Evolutionary conservation across 1,140 invertebrate species (phyloP), one percentile per base, ranked within the genome.

Genomic region (Neuroterus valhalla): DNA sequence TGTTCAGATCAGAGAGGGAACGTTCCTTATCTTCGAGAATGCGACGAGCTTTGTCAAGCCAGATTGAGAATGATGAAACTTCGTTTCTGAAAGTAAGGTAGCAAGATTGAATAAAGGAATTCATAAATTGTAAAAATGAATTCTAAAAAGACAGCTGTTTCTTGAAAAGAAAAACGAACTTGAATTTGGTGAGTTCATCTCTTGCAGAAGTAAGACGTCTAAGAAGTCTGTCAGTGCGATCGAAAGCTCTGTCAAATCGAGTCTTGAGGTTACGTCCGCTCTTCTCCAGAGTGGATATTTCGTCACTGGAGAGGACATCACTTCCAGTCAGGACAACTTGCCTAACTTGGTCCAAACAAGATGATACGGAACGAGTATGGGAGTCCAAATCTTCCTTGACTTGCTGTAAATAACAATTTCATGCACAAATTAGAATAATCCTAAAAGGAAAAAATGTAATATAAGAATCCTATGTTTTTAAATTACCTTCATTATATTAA

Each of bases 361-460:
- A 94, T 45, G 95, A 93, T 2, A 98, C 94, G 44, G 96, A 94
- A 43, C 96, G 94, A 80, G 94, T 93, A 88, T 98, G 96, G 52
- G 94, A 93, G 81, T 97, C 95, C 19, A 99, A 91, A 86, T 98
- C 97, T 85, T 98, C 96, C 87, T 96, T 96, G 72, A 98, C 94
- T 87, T 95, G 93, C 95, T 98, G 88, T 1, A 86, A 86, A 73
- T 62, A 68, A n/a, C 70, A 78, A 80, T 81, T 66, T 70, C 74
- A 68, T 66, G 52, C 23, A 67, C 5, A 71, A 69, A 62, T 48
- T 3, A 48, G 4, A 48, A 17, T 48, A 19, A 45, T 3, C 11
- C 2, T 14, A 2, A 45, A 45, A n/a, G n/a, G n/a, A n/a, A n/a
- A n/a, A n/a, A n/a, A n/a, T n/a, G n/a, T n/a, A n/a, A n/a, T n/a